Evolutionary conservation across 2,888 invertebrate species (phyloP), one percentile per base, ranked within the genome.

Genomic region (Halictus ligatus): DNA sequence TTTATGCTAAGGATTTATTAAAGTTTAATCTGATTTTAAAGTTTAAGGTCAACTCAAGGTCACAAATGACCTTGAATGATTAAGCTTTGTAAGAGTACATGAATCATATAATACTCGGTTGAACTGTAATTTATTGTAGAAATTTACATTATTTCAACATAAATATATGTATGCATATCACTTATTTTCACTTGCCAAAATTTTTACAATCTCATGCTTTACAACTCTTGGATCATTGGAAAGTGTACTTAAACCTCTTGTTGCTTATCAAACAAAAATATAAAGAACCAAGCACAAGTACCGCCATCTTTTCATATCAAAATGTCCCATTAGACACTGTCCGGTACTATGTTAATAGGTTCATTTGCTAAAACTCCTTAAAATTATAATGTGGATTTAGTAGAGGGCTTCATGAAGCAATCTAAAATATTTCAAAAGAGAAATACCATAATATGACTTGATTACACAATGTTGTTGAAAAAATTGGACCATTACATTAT

Each of bases 81-180:
- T 46, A 25, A 75, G n/a, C 7, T 8, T 50, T 50, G 35, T 15
- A 58, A 3, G 4, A 21, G 15, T n/a, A 29, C 7, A 7, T 21
- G 13, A 58, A 35, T 78, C 72, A 13, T 75, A 25, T 48, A 58
- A n/a, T 67, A 67, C 58, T 76, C 50, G 48, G 50, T 83, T 72
- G 71, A 81, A 81, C 83, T 83, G 82, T 82, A 82, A 85, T 88
- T 90, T 88, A 86, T 90, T 89, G 73, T 83, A 89, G 81, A 89
- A 89, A 89, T 88, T 75, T 86, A 88, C 84, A 89, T 83, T 75
- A 74, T 83, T 83, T 86, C 77, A 82, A 89, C 81, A 88, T 78
- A 89, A 83, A 73, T 85, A 82, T 78, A 73, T 71, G 71, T 88
- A 87, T 81, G 64, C 67, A 46, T 85, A 87, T 81, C 60, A 75